Evolutionary conservation across 2,888 invertebrate genomes (phyloP), one percentile per base, ranked within the genome.

Genomic region (Protodeltote pygarga): DNA sequence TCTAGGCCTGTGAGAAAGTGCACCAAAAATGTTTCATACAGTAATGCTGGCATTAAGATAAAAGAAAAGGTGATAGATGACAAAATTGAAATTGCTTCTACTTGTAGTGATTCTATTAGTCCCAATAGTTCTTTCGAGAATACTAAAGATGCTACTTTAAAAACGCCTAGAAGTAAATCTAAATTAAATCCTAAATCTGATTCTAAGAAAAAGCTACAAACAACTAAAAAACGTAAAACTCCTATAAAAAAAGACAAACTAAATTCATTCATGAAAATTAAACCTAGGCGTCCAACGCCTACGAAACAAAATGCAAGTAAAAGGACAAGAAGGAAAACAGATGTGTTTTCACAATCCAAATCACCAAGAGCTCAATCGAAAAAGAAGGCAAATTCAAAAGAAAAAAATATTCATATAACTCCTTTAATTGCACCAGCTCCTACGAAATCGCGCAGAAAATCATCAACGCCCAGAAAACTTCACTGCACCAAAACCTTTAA

Each of bases 401-500:
- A 85, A 8, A 81, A 74, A 53, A 48, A 44, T 35, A 39, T 41
- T 9, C 65, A 63, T 28, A 13, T 52, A 11, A 40, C 65, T 5
- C 65, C 79, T 4, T 21, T 62, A 0, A 31, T 66, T 25, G 48
- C 54, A 27, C 64, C 75, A 16, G 79, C 67, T 19, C 83, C 83
- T 6, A 83, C 87, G 0, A 92, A 92, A 68, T 92, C 92, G 0
- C 83, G 92, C 21, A 79, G 92, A 65, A 92, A 92, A 71, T 92
- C 92, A 9, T 91, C 92, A 1, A 92, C 92, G 2, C 92, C 92
- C 1, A 79, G 92, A 58, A 92, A 92, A 77, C 71, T 92, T 3
- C 77, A 88, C 52, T 84, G 87, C 40, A 81, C 79, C 24, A 88
- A 91, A 75, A 67, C 75, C 33, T 83, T 85, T 62, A 78, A 79